Evolutionary conservation across 35 echinoderm and acorn worm genomes (phyloP), one percentile per base, ranked within the genome.

Genomic region (Hemicentrotus pulcherrimus): DNA sequence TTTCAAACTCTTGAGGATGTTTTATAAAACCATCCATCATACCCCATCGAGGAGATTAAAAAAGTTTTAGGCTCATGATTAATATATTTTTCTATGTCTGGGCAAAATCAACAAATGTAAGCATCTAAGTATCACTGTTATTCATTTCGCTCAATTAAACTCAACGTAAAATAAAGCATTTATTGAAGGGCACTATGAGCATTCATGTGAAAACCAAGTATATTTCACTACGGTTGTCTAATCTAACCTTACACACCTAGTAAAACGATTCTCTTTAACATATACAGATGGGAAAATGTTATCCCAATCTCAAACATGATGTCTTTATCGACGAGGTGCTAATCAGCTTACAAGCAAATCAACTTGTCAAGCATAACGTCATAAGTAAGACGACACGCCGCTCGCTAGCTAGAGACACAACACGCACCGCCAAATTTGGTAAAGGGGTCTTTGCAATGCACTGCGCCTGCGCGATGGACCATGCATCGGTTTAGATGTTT

Each of bases 231-330:
- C 18, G 28, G 19, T 4, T 78, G 65, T 78, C 65, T 78, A 28
- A n/a, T 78, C 65, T 78, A 78, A 78, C 19, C 65, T 78, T 78
- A 28, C 65, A 78, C 65, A 7, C 65, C 65, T 4, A 78, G 65
- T 78, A 78, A 78, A 78, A 7, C 28, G 65, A 28, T 78, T 78
- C 22, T 16, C 52, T 59, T 59, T 59, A 59, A 58, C 0, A 78
- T 22, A n/a, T 78, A n/a, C 65, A n/a, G 65, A 78, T 78, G 65
- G 65, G 4, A 28, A 78, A 78, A 1, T 78, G 65, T 78, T 78
- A 78, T 78, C 65, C n/a, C 65, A 78, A 78, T 78, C 65, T 78
- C 65, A 78, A 78, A 78, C 65, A 78, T 78, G 65, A 78, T 78
- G 65, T 78, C 65, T 4, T 78, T 78, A 78, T 70, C 61, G 22